phyloP scores from a whole-genome alignment of 2,113 vertebrate genomes.

The Scomber colias region DNA sequence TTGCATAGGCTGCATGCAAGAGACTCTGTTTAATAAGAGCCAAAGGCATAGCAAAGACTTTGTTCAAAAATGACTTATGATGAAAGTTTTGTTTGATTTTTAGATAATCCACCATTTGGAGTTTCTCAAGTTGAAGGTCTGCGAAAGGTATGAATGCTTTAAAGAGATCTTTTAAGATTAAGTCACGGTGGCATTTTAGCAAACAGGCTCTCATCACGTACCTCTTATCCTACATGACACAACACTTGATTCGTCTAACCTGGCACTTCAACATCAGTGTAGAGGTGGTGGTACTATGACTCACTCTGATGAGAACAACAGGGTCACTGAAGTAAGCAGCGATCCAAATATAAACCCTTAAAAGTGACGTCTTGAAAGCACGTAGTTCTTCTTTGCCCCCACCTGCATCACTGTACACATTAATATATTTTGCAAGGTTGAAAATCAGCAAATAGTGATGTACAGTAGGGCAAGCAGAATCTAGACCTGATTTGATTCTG shows the following conservation, averaged over 20 bases:
- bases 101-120: slow-evolving; percentile 33
- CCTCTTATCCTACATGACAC: not conserved
- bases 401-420: too few species aligned
- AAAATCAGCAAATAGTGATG: too few species aligned
- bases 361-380: too few species aligned
- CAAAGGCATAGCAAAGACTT: slow-evolving; percentile 23
- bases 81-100: slow-evolving; percentile 49
- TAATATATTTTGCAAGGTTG: too few species aligned
- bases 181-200: slow-evolving; percentile 21
- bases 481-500: not conserved
- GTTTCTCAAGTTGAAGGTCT: slow-evolving; percentile 10
- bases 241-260: slow-evolving; percentile 1
- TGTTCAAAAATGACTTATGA: slow-evolving; percentile 14
- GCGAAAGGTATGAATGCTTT: slow-evolving; percentile 7
- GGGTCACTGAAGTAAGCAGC: not conserved
- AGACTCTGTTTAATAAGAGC: slow-evolving; percentile 41
- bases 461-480: too few species aligned
- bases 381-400: too few species aligned
- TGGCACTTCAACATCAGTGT: slow-evolving; percentile 34
- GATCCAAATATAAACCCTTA: not conserved
- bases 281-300: slow-evolving; percentile 17
- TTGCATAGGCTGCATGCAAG: slow-evolving; percentile 32
- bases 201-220: slow-evolving; percentile 19
- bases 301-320: slow-evolving; percentile 8
- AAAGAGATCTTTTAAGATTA: slow-evolving; percentile 30